Conservation (phyloP, 2,797 vertebrate species). For the Brotogeris chrysoptera region DNA sequence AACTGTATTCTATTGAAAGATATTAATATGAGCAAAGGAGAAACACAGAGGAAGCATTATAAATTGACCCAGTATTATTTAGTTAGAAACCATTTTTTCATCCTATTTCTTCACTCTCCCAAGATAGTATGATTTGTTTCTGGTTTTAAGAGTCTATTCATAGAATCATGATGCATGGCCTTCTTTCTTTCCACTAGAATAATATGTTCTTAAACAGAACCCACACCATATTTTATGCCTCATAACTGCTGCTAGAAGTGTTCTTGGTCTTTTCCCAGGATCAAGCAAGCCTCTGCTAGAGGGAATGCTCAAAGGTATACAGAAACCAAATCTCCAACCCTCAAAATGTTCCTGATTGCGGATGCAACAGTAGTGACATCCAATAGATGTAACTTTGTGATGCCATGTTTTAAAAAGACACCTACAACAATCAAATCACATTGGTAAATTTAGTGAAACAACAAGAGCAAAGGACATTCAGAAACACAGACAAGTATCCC, state of each 20-base stretch:
- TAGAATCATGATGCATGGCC: not conserved
- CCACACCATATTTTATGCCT: not conserved
- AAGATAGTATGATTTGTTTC: not conserved
- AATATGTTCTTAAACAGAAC: not conserved
- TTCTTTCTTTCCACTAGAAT: constrained; percentile 4
- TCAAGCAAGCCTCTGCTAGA: not conserved
- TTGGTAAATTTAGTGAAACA: not conserved
- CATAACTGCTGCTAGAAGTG: not conserved
- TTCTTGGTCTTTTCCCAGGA: not conserved
- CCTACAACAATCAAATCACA: not conserved
- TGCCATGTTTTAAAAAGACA: not conserved
- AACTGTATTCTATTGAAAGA: not conserved
- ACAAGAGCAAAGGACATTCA: not conserved
- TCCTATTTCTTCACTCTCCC: not conserved
- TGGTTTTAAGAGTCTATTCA: not conserved
- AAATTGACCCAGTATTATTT: not conserved
- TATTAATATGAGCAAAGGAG: not conserved
- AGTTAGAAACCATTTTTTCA: not conserved
- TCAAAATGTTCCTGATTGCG: not conserved
- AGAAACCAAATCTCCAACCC: not conserved
- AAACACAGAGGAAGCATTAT: not conserved
- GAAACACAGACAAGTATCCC: not conserved
- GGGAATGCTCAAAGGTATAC: not conserved
- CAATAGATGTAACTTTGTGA: not conserved
- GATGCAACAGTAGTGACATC: not conserved